A percentile compares a stretch with the other conserved stretches of the same genome.
Conservation (phyloP, 2,797 vertebrate genomes). For the Bryconaethiops microstoma region DNA sequence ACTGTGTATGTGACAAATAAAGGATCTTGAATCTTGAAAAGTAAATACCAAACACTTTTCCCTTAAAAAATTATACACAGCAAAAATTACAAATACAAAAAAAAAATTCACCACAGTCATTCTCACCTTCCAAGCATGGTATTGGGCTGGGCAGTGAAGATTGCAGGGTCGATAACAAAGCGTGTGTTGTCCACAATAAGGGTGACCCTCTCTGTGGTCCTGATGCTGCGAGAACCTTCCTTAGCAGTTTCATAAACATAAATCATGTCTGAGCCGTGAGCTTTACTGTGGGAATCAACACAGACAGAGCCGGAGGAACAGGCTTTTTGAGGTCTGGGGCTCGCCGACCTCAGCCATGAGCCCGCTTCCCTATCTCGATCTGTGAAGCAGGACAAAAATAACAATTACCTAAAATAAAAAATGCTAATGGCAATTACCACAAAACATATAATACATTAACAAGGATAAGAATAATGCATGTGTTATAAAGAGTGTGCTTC, state of each 20-base stretch:
- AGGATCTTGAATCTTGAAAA: no score
- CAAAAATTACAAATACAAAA: background rate
- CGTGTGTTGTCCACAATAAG: slow-evolving; percentile 96
- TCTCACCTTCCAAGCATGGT: slow-evolving; percentile 96
- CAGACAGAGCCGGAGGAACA: slow-evolving; percentile 79
- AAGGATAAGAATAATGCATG: background rate
- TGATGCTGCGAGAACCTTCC: slow-evolving; percentile 84
- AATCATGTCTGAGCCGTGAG: slow-evolving; percentile 84
- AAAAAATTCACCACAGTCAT: background rate
- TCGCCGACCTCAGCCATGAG: slow-evolving; percentile 84
- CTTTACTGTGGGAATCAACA: slow-evolving; percentile 81
- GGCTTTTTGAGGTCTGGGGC: slow-evolving; percentile 78
- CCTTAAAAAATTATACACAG: no score
- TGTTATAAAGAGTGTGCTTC: background rate
- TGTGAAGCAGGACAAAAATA: slow-evolving; percentile 43
- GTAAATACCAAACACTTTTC: no score
- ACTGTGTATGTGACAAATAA: no score
- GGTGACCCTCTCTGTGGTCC: slow-evolving; percentile 88
- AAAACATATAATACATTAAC: background rate
- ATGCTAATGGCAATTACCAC: background rate
- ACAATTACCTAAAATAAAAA: background rate
- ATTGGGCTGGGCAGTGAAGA: slow-evolving; percentile 97
- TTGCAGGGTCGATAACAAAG: slow-evolving; percentile 94
- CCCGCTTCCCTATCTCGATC: slow-evolving; percentile 85
- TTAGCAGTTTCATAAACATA: slow-evolving; percentile 91